Evolutionary conservation across 2,797 vertebrate genomes (phyloP).

Genomic region (Gallinago solitaria): DNA sequence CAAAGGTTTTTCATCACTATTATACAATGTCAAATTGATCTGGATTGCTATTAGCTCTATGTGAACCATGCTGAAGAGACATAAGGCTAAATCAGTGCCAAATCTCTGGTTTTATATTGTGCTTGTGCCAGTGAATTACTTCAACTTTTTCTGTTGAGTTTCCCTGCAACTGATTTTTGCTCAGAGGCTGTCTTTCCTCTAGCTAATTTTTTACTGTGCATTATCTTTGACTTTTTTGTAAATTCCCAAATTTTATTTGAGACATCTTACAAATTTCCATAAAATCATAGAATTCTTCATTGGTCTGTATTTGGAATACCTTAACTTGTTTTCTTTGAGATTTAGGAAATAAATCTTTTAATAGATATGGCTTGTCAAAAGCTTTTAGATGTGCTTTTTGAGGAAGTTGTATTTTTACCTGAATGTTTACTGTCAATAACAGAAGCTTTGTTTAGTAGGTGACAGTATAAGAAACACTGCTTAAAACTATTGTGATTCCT

Average conservation of each 20-base stretch:
- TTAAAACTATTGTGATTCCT: slow-evolving; percentile 27
- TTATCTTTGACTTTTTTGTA: not conserved
- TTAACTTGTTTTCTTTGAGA: slow-evolving; percentile 5
- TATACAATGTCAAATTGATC: slow-evolving; percentile 15
- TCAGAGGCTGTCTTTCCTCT: not conserved
- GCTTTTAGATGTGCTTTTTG: not conserved
- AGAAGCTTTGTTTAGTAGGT: slow-evolving; percentile 10
- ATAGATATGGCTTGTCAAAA: slow-evolving; percentile 1
- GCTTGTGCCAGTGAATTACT: not conserved
- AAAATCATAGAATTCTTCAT: not conserved
- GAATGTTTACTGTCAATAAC: slow-evolving; percentile 17
- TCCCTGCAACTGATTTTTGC: not conserved
- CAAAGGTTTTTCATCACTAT: not conserved
- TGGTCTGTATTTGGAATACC: not conserved
- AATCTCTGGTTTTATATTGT: not conserved
- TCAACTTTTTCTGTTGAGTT: not conserved
- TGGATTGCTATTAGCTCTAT: not conserved
- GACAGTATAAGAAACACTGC: slow-evolving; percentile 27
- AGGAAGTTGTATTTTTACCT: not conserved
- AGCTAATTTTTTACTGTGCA: not conserved
- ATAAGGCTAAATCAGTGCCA: not conserved
- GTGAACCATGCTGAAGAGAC: slow-evolving; percentile 2
- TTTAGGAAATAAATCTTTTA: not conserved
- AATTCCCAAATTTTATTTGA: not conserved
- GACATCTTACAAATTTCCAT: not conserved